Evolutionary conservation across 2,797 vertebrate species (phyloP).

Genomic region (Hephaestus fuliginosus): DNA sequence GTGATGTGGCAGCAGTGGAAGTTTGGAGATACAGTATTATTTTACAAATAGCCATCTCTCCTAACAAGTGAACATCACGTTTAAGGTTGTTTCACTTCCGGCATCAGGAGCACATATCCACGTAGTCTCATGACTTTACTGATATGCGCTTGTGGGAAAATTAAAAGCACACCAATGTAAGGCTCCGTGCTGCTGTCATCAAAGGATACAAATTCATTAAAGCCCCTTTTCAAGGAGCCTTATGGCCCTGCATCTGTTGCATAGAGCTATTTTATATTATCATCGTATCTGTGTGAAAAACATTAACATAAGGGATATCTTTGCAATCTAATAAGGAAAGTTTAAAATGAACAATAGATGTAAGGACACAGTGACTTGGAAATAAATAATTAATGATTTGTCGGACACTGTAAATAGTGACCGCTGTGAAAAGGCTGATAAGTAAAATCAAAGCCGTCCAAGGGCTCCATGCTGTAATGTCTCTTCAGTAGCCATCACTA

Average conservation of each 20-base stretch:
- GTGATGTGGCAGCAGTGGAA: slow-evolving; percentile 57
- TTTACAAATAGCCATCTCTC: slow-evolving; percentile 41
- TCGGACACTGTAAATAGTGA: slow-evolving; percentile 62
- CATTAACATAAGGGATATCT: not conserved
- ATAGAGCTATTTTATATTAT: not conserved
- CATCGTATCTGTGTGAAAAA: slow-evolving; percentile 14
- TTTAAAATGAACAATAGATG: slow-evolving; percentile 28
- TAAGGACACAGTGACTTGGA: slow-evolving; percentile 20
- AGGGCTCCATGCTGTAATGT: slow-evolving; percentile 34
- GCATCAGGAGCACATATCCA: slow-evolving; percentile 35
- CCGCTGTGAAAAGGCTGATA: slow-evolving; percentile 40
- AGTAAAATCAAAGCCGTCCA: slow-evolving; percentile 47
- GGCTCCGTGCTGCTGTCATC: slow-evolving; percentile 11
- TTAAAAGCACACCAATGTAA: slow-evolving; percentile 27
- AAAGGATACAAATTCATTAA: slow-evolving; percentile 30
- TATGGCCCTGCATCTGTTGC: slow-evolving; percentile 3
- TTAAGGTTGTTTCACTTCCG: slow-evolving; percentile 56
- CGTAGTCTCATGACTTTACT: slow-evolving; percentile 25
- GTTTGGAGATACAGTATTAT: slow-evolving; percentile 42
- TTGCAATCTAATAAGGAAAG: slow-evolving; percentile 18
- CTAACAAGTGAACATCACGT: slow-evolving; percentile 40
- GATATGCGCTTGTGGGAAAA: slow-evolving; percentile 25
- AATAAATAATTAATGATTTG: slow-evolving; percentile 33
- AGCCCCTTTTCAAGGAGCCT: slow-evolving; percentile 22
- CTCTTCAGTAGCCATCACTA: slow-evolving; percentile 43